phyloP scores from a whole-genome alignment of 2,797 vertebrate species.

The Anguilla anguilla region DNA sequence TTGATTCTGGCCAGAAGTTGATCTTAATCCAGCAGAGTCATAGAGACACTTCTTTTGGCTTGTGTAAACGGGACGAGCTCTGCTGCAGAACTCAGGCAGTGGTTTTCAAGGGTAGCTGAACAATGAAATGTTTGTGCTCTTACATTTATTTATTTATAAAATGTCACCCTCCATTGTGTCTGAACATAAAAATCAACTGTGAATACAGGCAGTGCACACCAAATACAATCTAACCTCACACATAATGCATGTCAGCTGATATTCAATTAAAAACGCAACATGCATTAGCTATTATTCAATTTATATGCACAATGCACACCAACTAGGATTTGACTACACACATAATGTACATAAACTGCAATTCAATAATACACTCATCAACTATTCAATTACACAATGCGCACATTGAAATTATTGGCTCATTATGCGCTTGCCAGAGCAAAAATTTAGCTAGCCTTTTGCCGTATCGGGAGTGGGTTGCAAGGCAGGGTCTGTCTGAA shows the following conservation, averaged over 20 bases:
- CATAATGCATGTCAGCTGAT: neutral
- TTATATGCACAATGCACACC: neutral
- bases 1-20: neutral
- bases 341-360: neutral
- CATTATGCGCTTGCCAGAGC: neutral
- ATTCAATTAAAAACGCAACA: neutral
- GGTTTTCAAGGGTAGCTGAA: neutral
- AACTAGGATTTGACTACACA: neutral
- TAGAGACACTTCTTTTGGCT: neutral
- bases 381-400: neutral
- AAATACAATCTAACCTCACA: neutral
- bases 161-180: neutral
- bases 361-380: neutral
- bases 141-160: neutral
- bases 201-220: neutral
- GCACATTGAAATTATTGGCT: neutral
- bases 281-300: neutral
- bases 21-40: neutral
- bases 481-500: no score
- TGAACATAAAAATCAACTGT: neutral
- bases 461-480: neutral
- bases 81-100: neutral
- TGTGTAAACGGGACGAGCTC: neutral
- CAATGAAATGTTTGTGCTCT: neutral
- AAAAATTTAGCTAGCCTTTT: neutral